phyloP scores from a whole-genome alignment of 2,113 vertebrate genomes.

The Echinops telfairi region DNA sequence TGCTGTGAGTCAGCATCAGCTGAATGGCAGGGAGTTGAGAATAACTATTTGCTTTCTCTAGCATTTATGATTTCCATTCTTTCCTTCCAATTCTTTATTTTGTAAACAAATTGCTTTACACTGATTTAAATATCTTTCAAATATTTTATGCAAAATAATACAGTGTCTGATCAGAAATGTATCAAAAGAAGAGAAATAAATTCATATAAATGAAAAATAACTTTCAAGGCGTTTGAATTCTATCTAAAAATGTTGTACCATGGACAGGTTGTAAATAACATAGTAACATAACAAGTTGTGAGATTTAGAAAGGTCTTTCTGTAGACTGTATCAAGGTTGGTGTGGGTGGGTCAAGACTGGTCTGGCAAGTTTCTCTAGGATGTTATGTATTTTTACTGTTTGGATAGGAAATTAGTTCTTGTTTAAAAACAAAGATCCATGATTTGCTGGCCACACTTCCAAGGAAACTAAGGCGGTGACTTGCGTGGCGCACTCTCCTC shows the following conservation, averaged over 20 bases:
- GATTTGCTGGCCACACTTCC: too few species aligned
- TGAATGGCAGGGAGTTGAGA: too few species aligned
- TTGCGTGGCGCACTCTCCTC: too few species aligned
- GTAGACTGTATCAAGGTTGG: background rate
- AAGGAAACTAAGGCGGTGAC: too few species aligned
- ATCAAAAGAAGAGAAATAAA: background rate
- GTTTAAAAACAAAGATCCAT: too few species aligned
- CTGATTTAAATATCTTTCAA: background rate
- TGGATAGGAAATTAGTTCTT: too few species aligned
- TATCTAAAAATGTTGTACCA: background rate
- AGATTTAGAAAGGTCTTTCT: background rate
- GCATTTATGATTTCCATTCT: background rate
- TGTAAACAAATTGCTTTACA: background rate
- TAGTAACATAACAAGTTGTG: background rate
- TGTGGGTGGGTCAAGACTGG: background rate
- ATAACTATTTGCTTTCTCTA: background rate
- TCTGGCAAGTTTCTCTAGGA: background rate
- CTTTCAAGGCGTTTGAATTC: background rate
- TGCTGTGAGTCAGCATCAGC: too few species aligned
- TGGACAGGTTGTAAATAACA: background rate
- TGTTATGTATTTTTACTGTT: background rate
- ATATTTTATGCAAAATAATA: background rate
- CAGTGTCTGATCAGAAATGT: background rate
- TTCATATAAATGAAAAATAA: background rate
- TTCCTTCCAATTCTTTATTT: background rate